Evolutionary conservation across 2,888 invertebrate genomes (phyloP), one percentile per base, ranked within the genome.

Genomic region (Polydrusus tereticollis): DNA sequence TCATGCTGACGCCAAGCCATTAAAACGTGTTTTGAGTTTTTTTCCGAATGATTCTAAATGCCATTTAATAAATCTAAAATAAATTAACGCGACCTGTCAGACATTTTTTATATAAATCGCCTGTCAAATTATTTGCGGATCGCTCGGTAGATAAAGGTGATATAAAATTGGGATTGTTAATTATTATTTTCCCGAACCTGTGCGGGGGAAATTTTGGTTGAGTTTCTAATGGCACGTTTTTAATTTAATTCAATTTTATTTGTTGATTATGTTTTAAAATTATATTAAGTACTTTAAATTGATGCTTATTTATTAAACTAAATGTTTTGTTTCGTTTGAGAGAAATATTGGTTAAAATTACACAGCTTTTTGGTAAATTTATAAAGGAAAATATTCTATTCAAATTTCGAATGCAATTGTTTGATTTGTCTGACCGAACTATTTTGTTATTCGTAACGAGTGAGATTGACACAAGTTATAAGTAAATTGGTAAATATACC

Each of bases 21-120:
- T 69, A 52, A 69, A 55, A 36, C 62, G 62, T 60, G 60, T 57
- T 47, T 47, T 62, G 6, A 50, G 14, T 23, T 43, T 23, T 66
- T 66, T 67, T 67, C 45, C 41, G 45, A 45, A 67, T 47, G 29
- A 20, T 41, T 33, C 21, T 18, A 23, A 21, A 33, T 16, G 21
- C 45, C 62, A 41, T 62, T 69, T 52, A 59, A 69, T 69, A 69
- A 69, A 69, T 69, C 62, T 60, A 55, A 16, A 20, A 62, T 62
- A 62, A 60, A 33, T 69, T 50, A 60, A 23, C 12, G 26, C 41
- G 52, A 38, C 50, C 62, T 59, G 69, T 50, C 67, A 36, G 18
- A 36, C 20, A 68, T 60, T 68, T 60, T 50, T 41, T 43, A 57
- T 66, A 43, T 57, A 57, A 66, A 66, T 66, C 45, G 57, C 66